Percentiles rank a stretch among this genome's conserved stretches.
Evolutionary conservation across 1,140 invertebrate species (phyloP).

Genomic region (Drosophila ohnishii): DNA sequence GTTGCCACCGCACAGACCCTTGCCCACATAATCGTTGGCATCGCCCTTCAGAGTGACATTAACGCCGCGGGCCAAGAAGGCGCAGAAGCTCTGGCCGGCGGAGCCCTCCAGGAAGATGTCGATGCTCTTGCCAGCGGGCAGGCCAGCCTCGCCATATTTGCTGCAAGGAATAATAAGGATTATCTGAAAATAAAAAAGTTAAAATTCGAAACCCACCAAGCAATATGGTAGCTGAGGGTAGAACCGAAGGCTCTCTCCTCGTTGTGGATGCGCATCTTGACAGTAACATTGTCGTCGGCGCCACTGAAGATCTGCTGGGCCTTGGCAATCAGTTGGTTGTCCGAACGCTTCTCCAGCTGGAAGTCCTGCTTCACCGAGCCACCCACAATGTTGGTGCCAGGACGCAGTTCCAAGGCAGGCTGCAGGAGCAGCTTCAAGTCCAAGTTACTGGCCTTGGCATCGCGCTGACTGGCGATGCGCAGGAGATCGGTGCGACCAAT

Average conservation of each 20-base stretch:
- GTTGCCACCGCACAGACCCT: constrained; percentile 96
- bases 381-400: constrained; percentile 95
- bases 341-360: constrained; percentile 93
- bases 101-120: constrained; percentile 95
- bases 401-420: constrained; percentile 94
- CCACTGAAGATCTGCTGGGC: constrained; percentile 91
- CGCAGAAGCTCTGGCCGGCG: constrained; percentile 99
- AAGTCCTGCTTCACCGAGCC: constrained; percentile 95
- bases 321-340: constrained; percentile 92
- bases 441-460: constrained; percentile 92
- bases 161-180: constrained; percentile 83
- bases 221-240: constrained; percentile 97
- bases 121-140: constrained; percentile 92
- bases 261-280: constrained; percentile 94
- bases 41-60: constrained; percentile 97
- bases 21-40: constrained; percentile 99
- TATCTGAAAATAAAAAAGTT: neutral
- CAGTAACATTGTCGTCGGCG: constrained; percentile 86
- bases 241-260: constrained; percentile 96
- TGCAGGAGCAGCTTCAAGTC: constrained; percentile 94
- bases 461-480: constrained; percentile 85
- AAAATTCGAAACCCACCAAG: constrained; percentile 87
- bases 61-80: constrained; percentile 96
- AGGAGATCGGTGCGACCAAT: constrained; percentile 97
- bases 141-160: constrained; percentile 93